Evolutionary conservation across 2,113 vertebrate species (phyloP).

Genomic region (Nothoprocta perdicaria): DNA sequence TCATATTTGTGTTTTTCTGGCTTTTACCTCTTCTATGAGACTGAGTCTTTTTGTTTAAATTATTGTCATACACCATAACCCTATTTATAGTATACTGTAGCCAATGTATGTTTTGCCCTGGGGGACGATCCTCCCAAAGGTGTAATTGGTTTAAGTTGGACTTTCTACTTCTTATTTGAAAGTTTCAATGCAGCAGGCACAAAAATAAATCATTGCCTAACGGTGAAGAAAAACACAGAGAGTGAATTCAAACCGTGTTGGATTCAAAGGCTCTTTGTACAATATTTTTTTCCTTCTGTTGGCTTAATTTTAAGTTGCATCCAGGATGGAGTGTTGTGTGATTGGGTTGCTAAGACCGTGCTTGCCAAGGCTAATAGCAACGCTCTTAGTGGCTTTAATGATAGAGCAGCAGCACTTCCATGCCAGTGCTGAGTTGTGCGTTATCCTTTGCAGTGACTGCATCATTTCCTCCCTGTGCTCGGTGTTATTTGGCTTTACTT

Average conservation of each 20-base stretch:
- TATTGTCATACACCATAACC: neutral
- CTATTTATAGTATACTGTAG: neutral
- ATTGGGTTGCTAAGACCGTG: neutral
- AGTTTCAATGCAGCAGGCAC: neutral
- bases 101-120: neutral
- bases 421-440: neutral
- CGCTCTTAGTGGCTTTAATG: neutral
- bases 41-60: neutral
- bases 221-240: neutral
- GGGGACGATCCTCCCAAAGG: neutral
- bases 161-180: neutral
- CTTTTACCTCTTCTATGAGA: neutral
- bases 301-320: neutral
- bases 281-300: neutral
- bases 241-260: neutral
- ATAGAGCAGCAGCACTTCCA: neutral
- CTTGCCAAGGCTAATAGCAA: neutral
- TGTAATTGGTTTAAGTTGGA: neutral
- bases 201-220: neutral
- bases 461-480: neutral
- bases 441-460: neutral
- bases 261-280: neutral
- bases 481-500: neutral
- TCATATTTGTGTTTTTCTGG: fast-evolving
- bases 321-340: neutral